These are phyloP conservation scores for Cepphus grylle DNA, from an alignment of 2,113 vertebrate species.

Conservation along the genomic window DNA sequence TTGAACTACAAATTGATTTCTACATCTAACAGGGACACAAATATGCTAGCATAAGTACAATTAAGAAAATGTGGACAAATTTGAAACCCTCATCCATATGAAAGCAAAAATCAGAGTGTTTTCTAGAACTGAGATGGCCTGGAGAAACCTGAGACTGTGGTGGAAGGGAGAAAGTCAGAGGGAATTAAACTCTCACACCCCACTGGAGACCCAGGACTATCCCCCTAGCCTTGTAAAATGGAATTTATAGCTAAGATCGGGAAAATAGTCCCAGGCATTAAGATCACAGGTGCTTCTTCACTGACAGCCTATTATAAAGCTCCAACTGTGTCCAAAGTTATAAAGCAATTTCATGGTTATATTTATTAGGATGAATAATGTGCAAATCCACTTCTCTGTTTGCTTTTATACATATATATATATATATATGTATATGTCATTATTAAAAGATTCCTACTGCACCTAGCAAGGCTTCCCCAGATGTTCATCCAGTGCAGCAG, in stretches of 20 bases:
- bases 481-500: neutral
- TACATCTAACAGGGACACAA: neutral
- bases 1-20: slow-evolving; percentile 5
- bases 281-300: slow-evolving; percentile 28
- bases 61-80: neutral
- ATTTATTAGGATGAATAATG: slow-evolving; percentile 45
- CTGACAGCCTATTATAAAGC: slow-evolving; percentile 51
- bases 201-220: neutral
- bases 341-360: slow-evolving; percentile 40
- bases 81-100: neutral
- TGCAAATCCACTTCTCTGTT: neutral
- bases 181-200: neutral
- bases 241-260: slow-evolving; percentile 11
- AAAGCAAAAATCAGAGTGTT: neutral
- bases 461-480: neutral
- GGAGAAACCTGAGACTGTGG: neutral
- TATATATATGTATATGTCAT: neutral
- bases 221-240: neutral
- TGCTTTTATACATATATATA: neutral
- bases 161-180: neutral
- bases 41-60: neutral
- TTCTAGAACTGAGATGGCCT: neutral
- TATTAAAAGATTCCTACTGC: slow-evolving; percentile 11
- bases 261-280: slow-evolving; percentile 23
- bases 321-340: slow-evolving; percentile 52